A percentile compares a stretch with the other conserved stretches of the same genome.
These are phyloP conservation scores for Antennarius maculatus DNA, from an alignment of 2,797 vertebrate genomes.

Conservation along the genomic window DNA sequence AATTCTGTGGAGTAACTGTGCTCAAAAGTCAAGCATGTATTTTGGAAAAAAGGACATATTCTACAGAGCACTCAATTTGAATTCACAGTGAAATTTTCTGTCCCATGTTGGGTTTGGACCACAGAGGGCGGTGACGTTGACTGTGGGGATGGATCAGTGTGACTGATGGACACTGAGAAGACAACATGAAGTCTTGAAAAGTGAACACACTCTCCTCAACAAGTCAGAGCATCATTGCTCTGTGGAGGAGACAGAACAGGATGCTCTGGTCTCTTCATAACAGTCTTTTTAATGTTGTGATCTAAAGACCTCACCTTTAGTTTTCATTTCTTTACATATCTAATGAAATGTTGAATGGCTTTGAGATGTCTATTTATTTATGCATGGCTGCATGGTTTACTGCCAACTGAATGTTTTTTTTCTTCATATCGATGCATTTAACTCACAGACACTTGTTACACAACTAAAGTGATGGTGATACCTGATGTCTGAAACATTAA, in stretches of 20 bases:
- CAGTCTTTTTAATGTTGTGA: not conserved
- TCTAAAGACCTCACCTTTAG: not conserved
- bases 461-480: not conserved
- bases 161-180: too few species aligned
- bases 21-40: too few species aligned
- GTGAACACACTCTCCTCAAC: too few species aligned
- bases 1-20: not conserved
- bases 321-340: not conserved
- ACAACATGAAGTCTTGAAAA: too few species aligned
- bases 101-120: not conserved
- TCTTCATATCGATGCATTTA: too few species aligned
- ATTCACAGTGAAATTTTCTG: too few species aligned
- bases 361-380: too few species aligned
- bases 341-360: constrained; percentile 2
- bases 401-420: too few species aligned
- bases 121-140: not conserved
- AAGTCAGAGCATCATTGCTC: too few species aligned
- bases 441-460: too few species aligned
- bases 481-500: not conserved
- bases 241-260: not conserved
- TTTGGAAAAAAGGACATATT: not conserved
- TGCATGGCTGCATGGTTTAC: too few species aligned
- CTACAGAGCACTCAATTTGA: not conserved
- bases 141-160: not conserved
- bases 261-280: not conserved